A percentile compares a stretch with the other conserved stretches of the same genome.
Conservation (phyloP, 1,140 invertebrate species). For the Conus betulinus region DNA sequence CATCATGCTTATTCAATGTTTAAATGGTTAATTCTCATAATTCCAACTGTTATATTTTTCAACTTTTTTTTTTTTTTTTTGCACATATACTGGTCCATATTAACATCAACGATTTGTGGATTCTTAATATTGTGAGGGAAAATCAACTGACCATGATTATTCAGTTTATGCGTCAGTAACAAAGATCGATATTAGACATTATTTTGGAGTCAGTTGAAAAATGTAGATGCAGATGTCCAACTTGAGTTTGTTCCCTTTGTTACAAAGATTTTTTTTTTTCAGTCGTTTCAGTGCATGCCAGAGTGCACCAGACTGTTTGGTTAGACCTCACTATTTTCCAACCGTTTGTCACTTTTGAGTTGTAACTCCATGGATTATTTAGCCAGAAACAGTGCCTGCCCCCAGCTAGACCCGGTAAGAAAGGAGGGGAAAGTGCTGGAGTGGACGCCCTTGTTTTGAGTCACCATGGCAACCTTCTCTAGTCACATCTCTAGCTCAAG, state of each 20-base stretch:
- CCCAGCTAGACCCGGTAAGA: neutral
- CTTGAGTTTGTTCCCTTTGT: neutral
- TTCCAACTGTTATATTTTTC: too few relatives aligned
- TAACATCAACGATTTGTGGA: too few relatives aligned
- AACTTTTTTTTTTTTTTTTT: too few relatives aligned
- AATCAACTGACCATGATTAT: too few relatives aligned
- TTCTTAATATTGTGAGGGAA: too few relatives aligned
- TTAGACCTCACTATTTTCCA: neutral
- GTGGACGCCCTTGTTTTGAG: neutral
- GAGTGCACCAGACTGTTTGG: neutral
- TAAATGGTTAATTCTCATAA: too few relatives aligned
- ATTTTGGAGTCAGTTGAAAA: neutral
- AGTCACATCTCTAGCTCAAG: neutral
- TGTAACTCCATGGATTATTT: neutral
- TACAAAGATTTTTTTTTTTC: neutral
- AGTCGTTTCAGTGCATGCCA: neutral
- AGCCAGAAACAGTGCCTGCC: neutral
- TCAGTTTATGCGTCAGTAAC: too few relatives aligned
- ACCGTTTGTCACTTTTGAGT: neutral
- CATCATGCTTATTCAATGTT: too few relatives aligned
- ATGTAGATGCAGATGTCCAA: neutral
- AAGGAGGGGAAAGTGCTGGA: neutral
- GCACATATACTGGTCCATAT: too few relatives aligned
- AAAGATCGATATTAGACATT: neutral
- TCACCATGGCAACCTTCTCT: conserved; percentile 16